Conservation (phyloP, 2,888 invertebrate species). For the Crioceris asparagi region DNA sequence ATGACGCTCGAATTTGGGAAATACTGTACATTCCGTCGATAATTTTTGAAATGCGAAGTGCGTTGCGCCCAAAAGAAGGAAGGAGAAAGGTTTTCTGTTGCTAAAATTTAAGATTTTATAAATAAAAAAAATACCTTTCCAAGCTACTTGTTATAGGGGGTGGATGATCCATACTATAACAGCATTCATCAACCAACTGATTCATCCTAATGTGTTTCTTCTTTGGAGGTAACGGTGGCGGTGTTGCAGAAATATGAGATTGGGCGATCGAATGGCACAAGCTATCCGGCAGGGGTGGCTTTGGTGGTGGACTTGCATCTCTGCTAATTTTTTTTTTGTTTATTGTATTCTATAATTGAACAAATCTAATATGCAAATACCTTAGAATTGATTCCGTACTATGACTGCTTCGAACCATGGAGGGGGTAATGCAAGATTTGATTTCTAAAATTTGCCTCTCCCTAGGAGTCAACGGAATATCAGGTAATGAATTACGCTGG, state of each 20-base stretch:
- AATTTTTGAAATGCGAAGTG: too few species aligned
- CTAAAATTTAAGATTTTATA: too few species aligned
- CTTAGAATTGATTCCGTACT: constrained; percentile 71
- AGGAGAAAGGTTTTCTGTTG: too few species aligned
- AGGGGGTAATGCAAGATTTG: constrained; percentile 35
- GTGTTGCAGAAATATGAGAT: constrained; percentile 47
- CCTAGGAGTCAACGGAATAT: constrained; percentile 66
- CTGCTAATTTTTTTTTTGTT: constrained; percentile 7
- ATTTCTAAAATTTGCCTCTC: constrained; percentile 57
- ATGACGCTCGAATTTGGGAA: too few species aligned
- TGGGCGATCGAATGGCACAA: constrained; percentile 22
- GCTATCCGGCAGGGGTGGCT: constrained; percentile 69
- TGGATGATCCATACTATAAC: constrained; percentile 45
- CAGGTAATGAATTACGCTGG: constrained; percentile 61
- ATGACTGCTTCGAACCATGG: constrained; percentile 57
- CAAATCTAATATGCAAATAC: constrained; percentile 8
- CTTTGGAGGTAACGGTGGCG: constrained; percentile 72
- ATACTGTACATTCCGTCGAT: too few species aligned
- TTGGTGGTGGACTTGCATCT: constrained; percentile 67
- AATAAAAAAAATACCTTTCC: constrained; percentile 38
- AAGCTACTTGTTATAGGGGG: constrained; percentile 54
- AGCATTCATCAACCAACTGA: constrained; percentile 39
- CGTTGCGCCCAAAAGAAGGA: too few species aligned
- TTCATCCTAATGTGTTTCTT: constrained; percentile 43
- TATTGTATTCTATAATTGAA: neutral